These are phyloP conservation scores for Priocnemis perturbator DNA, from an alignment of 2,888 invertebrate species.

Conservation along the genomic window DNA sequence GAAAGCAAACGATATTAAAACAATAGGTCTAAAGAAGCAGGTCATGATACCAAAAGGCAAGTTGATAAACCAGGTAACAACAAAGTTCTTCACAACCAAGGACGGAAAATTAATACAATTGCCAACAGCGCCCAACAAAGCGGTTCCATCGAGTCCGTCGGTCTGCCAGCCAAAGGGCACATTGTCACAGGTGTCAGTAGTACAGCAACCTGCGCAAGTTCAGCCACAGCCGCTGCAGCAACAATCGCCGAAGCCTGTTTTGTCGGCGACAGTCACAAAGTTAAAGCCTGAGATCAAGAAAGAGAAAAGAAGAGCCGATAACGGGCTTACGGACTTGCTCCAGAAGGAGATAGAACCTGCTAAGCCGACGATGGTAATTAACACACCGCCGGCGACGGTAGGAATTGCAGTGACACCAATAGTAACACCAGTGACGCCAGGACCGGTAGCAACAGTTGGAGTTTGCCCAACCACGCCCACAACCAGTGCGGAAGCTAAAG, in stretches of 20 bases:
- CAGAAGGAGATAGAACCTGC: constrained; percentile 52
- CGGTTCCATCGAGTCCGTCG: constrained; percentile 22
- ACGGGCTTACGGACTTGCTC: constrained; percentile 32
- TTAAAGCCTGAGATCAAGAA: constrained; percentile 66
- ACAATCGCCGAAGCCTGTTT: constrained; percentile 33
- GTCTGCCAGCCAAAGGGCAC: constrained; percentile 36
- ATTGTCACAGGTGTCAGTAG: constrained; percentile 34
- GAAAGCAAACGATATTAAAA: constrained; percentile 65
- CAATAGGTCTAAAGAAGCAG: constrained; percentile 60
- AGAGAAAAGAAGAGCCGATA: constrained; percentile 65
- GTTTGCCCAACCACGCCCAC: too few relatives aligned
- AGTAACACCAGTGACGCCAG: too few relatives aligned
- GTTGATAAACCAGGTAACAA: constrained; percentile 46
- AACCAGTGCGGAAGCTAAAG: constrained; percentile 46
- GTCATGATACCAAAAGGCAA: constrained; percentile 61
- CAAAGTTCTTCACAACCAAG: constrained; percentile 56
- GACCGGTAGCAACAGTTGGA: too few relatives aligned
- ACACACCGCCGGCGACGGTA: too few relatives aligned
- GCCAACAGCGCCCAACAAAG: constrained; percentile 40
- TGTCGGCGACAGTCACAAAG: constrained; percentile 57
- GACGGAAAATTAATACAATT: constrained; percentile 62
- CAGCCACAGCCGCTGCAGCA: constrained; percentile 34
- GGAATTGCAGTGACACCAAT: too few relatives aligned
- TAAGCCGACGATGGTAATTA: constrained; percentile 28
- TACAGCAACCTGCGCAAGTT: constrained; percentile 29